Base-by-base conservation (phyloP, 1,140 invertebrate genomes). In the Drosophila chauvacae region DNA sequence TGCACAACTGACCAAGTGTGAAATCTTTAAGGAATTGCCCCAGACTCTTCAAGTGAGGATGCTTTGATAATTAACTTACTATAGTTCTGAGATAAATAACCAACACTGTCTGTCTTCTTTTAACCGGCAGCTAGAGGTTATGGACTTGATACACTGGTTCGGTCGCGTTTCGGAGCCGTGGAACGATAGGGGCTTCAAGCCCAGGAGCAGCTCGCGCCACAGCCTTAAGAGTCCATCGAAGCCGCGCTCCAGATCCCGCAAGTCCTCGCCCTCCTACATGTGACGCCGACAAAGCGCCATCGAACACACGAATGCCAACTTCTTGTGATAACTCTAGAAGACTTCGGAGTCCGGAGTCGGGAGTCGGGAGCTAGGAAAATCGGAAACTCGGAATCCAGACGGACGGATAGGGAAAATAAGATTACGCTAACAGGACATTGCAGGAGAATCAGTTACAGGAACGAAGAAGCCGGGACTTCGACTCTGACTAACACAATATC, bases 11-110 rank as follows among this genome's bases (percentile, higher is more conserved):
- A 94, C 94, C 42, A 94, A 94, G 58, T 93, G 93, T 81, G 95
- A 96, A 66, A 93, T 95, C 35, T 95, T 95, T 80, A 93, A 94
- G 74, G 95, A 96, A 80, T 91, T 96, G 58, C 94, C 95, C 7
- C 93, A 94, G 65, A 93, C 94, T 45, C 86, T 96, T 56, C 95
- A 95, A 85, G 93, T 94, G 59, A 56, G 37, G 26, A 18, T 4
- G 14, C 20, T 20, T 5, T 11, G 5, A 26, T 33, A 44, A 33
- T 14, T 30, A 16, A 7, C 2, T 9, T 7, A 5, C 1, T 9
- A 4, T 1, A 10, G 3, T 14, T 35, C 18, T 33, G 10, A 7
- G 10, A 7, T 13, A 18, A 13, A 4, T 6, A 20, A 58, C 4
- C 2, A 39, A 39, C 14, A 45, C 5, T 28, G 4, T 26, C 2